Conservation (phyloP, 2,113 vertebrate species). For the Ceuthmochares aereus region DNA sequence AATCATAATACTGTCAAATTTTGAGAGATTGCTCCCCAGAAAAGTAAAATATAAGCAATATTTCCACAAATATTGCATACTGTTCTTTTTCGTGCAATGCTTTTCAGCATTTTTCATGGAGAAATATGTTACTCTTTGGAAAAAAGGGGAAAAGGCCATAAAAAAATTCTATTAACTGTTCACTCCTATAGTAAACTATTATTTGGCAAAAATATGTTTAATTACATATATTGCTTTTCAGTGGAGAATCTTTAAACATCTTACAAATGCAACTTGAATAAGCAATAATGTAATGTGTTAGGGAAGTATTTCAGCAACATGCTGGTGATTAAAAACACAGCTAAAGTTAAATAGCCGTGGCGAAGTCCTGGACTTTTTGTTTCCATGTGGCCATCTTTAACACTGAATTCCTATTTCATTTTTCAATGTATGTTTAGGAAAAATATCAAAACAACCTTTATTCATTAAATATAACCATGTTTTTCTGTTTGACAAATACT, state of each 20-base stretch:
- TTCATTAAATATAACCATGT: not conserved
- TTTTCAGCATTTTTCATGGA: not conserved
- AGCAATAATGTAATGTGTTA: not conserved
- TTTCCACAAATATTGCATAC: not conserved
- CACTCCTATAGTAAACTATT: not conserved
- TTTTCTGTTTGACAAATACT: not conserved
- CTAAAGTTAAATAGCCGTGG: not conserved
- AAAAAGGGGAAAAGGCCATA: fast-evolving
- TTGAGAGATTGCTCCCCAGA: not conserved
- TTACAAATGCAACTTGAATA: not conserved
- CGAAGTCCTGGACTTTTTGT: not conserved
- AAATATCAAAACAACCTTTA: not conserved
- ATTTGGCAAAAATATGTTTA: not conserved
- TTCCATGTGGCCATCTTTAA: not conserved
- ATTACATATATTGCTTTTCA: not conserved
- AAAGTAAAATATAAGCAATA: not conserved
- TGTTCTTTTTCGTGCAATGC: not conserved
- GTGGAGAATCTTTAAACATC: not conserved
- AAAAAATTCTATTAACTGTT: not conserved
- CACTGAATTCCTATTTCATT: not conserved
- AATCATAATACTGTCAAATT: not conserved
- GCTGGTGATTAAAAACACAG: not conserved
- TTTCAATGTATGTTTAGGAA: not conserved
- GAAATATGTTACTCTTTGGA: not conserved
- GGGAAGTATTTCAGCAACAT: not conserved